Evolutionary conservation across 2,113 vertebrate genomes (phyloP).

Genomic region (Cnemophilus loriae): DNA sequence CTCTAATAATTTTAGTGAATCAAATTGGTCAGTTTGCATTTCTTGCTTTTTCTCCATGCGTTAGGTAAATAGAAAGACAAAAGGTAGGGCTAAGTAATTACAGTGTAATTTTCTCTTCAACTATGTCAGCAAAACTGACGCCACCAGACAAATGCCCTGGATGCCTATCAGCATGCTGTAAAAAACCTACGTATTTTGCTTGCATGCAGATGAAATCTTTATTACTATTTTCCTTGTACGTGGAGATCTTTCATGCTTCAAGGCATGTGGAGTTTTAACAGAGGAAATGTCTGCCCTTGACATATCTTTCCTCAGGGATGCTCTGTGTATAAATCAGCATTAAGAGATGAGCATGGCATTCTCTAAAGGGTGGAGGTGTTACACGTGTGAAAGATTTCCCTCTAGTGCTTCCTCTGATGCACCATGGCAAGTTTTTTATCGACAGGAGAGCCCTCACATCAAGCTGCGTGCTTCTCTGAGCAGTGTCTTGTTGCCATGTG

Average conservation of each 20-base stretch:
- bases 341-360: background rate
- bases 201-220: background rate
- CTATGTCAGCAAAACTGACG: background rate
- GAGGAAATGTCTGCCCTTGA: rapidly evolving
- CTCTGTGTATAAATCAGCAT: background rate
- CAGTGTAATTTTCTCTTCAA: background rate
- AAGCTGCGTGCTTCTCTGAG: background rate
- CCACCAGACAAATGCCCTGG: background rate
- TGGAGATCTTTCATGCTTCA: background rate
- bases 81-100: background rate
- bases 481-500: rapidly evolving
- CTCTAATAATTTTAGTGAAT: background rate
- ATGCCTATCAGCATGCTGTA: background rate
- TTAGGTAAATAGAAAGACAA: background rate
- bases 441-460: background rate
- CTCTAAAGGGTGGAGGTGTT: background rate
- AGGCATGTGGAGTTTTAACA: background rate
- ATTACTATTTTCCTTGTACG: background rate
- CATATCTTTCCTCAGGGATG: background rate
- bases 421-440: background rate
- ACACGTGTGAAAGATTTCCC: background rate
- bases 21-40: background rate
- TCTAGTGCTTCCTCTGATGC: background rate
- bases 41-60: background rate
- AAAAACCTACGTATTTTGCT: background rate